phyloP scores from a whole-genome alignment of 2,888 invertebrate genomes.

The Theristus sp. region DNA sequence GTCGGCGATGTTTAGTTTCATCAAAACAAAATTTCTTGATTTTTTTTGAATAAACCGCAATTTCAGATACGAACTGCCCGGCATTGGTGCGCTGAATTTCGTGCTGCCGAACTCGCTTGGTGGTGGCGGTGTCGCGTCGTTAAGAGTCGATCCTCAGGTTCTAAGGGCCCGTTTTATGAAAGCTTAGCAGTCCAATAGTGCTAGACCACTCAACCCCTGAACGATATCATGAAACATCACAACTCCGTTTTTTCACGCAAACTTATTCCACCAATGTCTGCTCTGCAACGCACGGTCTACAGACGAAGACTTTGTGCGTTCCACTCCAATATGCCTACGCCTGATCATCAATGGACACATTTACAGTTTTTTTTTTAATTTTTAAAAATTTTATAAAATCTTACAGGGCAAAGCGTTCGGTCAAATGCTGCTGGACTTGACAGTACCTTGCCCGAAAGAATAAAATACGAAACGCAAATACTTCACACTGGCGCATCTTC shows the following conservation, averaged over 20 bases:
- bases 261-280: no score
- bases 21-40: not conserved
- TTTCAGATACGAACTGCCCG: conserved; percentile 35
- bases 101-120: conserved; percentile 34
- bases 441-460: not conserved
- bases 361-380: no score
- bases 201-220: no score
- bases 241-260: no score
- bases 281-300: no score
- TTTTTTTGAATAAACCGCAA: not conserved
- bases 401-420: conserved; percentile 36
- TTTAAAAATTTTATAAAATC: not conserved
- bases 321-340: no score
- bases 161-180: no score
- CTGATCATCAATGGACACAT: no score
- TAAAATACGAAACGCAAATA: not conserved
- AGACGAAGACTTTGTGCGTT: no score
- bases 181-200: no score
- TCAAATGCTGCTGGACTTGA: conserved; percentile 31
- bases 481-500: not conserved
- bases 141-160: conserved; percentile 36
- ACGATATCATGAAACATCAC: no score
- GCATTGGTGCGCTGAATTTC: conserved; percentile 36
- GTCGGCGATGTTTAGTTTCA: not conserved
- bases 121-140: conserved; percentile 37